A percentile compares a stretch with the other conserved stretches of the same genome.
phyloP scores from a whole-genome alignment of 2,797 vertebrate species.

The Diglossa cyanea region DNA sequence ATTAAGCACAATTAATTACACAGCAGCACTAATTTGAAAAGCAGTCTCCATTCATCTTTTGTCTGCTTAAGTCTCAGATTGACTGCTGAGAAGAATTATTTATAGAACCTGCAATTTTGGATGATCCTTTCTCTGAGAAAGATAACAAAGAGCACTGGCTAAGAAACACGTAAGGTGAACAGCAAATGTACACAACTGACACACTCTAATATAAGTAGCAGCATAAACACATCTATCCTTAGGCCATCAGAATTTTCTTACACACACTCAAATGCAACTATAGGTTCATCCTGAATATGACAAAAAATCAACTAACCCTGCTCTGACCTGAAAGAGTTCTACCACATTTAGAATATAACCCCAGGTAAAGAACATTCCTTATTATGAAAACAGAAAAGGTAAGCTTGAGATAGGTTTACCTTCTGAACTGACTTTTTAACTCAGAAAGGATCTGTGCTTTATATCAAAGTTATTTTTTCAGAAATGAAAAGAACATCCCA shows the following conservation, averaged over 20 bases:
- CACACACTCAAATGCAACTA: background rate
- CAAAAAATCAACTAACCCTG: background rate
- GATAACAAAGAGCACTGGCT: background rate
- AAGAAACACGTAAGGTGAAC: fast-evolving
- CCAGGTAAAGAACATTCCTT: background rate
- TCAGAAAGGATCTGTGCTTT: background rate
- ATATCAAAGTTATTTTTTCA: background rate
- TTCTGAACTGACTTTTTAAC: background rate
- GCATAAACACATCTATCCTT: background rate
- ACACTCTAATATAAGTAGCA: background rate
- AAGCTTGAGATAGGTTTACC: background rate
- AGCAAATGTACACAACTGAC: background rate
- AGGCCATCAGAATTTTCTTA: background rate
- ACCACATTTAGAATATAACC: background rate
- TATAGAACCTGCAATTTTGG: background rate
- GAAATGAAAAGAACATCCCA: background rate
- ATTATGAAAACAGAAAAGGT: background rate
- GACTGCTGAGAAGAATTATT: background rate
- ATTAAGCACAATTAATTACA: conserved; percentile 43
- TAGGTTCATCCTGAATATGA: background rate
- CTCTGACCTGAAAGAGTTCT: background rate
- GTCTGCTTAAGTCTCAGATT: background rate
- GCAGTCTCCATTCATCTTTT: conserved; percentile 3
- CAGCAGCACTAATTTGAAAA: background rate
- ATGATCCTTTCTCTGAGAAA: background rate